Percentiles rank a stretch among this genome's conserved stretches.
These are phyloP conservation scores for Microctenopoma lineatum DNA, from an alignment of 2,797 vertebrate genomes.

Conservation along the genomic window DNA sequence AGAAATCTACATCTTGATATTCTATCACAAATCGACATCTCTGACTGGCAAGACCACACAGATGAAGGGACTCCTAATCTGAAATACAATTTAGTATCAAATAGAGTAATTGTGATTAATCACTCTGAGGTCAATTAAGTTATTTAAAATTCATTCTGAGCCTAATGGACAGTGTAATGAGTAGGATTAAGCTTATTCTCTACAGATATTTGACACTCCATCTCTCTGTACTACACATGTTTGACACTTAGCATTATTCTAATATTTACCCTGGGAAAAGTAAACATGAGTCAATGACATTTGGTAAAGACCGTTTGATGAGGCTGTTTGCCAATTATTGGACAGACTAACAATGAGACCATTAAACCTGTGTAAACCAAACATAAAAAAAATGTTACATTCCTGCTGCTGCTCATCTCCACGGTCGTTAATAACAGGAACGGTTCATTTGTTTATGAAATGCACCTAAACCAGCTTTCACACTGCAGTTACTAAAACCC, in stretches of 20 bases:
- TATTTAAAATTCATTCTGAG: conserved; percentile 38
- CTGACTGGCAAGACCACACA: conserved; percentile 21
- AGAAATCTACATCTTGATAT: conserved; percentile 79
- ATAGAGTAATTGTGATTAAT: conserved; percentile 35
- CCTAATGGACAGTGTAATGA: conserved; percentile 44
- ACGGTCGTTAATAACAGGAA: conserved; percentile 67
- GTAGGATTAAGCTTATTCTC: conserved; percentile 33
- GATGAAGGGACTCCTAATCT: not conserved
- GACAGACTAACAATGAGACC: conserved; percentile 9
- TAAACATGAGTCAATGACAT: conserved; percentile 29
- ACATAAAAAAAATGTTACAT: conserved; percentile 25
- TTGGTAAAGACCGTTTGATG: conserved; percentile 31
- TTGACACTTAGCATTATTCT: conserved; percentile 23
- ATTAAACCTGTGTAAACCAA: conserved; percentile 32
- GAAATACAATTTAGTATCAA: not conserved
- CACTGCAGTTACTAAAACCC: not conserved
- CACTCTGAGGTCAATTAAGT: conserved; percentile 17
- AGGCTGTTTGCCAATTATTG: conserved; percentile 33
- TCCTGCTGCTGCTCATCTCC: conserved; percentile 18
- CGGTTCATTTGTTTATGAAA: conserved; percentile 36
- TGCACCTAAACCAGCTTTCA: conserved; percentile 8
- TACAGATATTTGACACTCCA: conserved; percentile 30
- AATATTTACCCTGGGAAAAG: conserved; percentile 39
- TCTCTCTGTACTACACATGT: conserved; percentile 25
- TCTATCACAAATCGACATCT: conserved; percentile 54